Conservation (phyloP, 2,888 invertebrate species). For the Eugnorisma glareosa region DNA sequence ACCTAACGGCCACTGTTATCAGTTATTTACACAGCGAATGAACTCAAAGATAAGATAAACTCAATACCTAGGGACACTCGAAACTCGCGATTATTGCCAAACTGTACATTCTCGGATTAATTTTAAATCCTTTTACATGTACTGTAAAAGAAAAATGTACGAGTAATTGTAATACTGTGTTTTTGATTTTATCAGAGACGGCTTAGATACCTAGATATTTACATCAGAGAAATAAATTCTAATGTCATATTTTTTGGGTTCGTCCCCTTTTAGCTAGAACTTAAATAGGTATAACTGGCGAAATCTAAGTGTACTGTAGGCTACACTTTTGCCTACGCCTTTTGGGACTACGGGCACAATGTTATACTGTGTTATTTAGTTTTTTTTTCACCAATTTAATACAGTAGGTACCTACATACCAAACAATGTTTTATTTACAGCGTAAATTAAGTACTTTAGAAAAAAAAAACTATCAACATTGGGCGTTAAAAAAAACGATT, state of each 20-base stretch:
- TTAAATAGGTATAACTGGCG: background rate
- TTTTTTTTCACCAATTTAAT: background rate
- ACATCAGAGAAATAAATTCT: background rate
- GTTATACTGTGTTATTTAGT: background rate
- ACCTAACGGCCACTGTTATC: constrained; percentile 76
- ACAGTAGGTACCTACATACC: background rate
- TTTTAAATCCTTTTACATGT: constrained; percentile 15
- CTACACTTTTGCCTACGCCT: background rate
- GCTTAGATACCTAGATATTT: background rate
- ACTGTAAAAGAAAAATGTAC: constrained; percentile 2
- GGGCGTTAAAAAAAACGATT: too few species aligned
- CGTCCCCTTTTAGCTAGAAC: too few species aligned
- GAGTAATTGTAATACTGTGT: background rate
- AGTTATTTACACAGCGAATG: constrained; percentile 85
- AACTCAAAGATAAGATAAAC: constrained; percentile 83
- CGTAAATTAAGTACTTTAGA: background rate
- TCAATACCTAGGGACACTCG: constrained; percentile 72
- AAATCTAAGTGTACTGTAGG: background rate
- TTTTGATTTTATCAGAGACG: background rate
- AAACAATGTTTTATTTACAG: background rate
- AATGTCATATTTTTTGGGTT: background rate
- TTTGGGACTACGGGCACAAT: too few species aligned
- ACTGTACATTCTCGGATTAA: constrained; percentile 39
- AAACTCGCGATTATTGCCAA: constrained; percentile 58
- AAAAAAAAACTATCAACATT: background rate